phyloP scores from a whole-genome alignment of 2,113 vertebrate species.

The Sterna hirundo region DNA sequence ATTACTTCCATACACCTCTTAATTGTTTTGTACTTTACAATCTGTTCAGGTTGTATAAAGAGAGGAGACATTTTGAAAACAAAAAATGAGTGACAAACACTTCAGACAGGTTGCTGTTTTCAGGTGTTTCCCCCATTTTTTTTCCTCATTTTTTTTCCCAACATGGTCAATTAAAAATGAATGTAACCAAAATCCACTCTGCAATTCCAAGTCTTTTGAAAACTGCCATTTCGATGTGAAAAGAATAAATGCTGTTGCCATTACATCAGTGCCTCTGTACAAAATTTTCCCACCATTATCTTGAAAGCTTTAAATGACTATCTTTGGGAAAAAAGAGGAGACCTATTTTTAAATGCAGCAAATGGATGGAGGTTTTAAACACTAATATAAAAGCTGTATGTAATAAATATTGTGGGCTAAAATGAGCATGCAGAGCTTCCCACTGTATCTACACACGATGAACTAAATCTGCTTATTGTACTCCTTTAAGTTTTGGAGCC shows the following conservation, averaged over 20 bases:
- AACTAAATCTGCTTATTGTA: not conserved
- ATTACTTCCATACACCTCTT: not conserved
- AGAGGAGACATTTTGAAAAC: not conserved
- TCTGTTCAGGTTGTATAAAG: not conserved
- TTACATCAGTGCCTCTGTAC: not conserved
- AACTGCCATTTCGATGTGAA: not conserved
- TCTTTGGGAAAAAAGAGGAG: not conserved
- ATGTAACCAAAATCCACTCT: not conserved
- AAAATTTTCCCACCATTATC: slow-evolving; percentile 12
- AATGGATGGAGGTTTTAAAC: not conserved
- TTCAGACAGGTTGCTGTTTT: not conserved
- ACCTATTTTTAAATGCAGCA: slow-evolving; percentile 29
- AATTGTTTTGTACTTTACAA: not conserved
- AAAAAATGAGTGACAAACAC: not conserved
- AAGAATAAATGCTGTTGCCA: slow-evolving; percentile 10
- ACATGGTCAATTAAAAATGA: not conserved
- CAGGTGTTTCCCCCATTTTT: not conserved
- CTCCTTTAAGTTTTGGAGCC: not conserved
- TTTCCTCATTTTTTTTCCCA: not conserved
- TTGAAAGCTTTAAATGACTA: slow-evolving; percentile 22
- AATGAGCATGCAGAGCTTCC: not conserved
- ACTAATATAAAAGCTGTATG: not conserved
- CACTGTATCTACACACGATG: not conserved
- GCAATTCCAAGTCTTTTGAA: slow-evolving; percentile 22
- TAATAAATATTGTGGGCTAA: slow-evolving; percentile 5